phyloP scores from a whole-genome alignment of 2,888 invertebrate species.

The Diploptera punctata region DNA sequence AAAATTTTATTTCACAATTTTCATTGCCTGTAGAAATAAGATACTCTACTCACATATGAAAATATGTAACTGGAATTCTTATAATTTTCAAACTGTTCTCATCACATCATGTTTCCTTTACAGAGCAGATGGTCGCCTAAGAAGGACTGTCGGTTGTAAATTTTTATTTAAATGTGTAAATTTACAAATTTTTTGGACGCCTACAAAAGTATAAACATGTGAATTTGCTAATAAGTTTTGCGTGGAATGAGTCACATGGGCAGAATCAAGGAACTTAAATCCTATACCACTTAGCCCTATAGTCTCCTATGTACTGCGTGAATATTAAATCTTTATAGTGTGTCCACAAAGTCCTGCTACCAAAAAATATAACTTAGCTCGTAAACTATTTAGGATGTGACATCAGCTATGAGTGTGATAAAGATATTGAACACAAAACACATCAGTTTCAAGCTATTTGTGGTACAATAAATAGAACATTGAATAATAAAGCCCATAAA shows the following conservation, averaged over 20 bases:
- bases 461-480: too few species aligned
- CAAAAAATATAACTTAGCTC: too few species aligned
- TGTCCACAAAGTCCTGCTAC: too few species aligned
- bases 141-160: background rate
- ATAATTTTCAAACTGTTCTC: background rate
- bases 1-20: background rate
- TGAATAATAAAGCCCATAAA: too few species aligned
- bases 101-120: background rate
- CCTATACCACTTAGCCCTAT: too few species aligned
- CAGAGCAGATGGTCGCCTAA: background rate
- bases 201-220: background rate
- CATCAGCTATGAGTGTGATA: too few species aligned
- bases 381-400: too few species aligned
- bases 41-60: background rate
- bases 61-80: background rate
- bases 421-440: too few species aligned
- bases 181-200: background rate
- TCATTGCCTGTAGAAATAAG: background rate
- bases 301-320: too few species aligned
- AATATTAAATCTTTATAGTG: too few species aligned
- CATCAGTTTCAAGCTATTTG: too few species aligned
- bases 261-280: too few species aligned
- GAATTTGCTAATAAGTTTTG: background rate
- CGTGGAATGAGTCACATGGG: background rate
- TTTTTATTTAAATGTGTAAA: background rate